Evolutionary conservation across 1,140 invertebrate species (phyloP).

Genomic region (Leptopilina clavipes): DNA sequence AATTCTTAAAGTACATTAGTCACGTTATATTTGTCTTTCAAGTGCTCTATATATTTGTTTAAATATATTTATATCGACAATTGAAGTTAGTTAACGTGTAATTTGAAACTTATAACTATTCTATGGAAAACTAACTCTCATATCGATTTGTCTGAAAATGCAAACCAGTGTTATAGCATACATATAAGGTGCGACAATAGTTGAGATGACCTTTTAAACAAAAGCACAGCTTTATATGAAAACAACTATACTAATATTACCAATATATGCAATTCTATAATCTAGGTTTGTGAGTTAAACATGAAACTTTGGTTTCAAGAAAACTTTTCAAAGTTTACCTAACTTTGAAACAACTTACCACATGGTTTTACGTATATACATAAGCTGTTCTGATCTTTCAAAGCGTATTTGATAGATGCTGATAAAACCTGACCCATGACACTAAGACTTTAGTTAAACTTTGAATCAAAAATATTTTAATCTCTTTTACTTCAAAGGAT

Average conservation of each 20-base stretch:
- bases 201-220: background rate
- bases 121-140: no score
- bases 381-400: conserved; percentile 21
- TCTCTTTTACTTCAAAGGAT: background rate
- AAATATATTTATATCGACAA: no score
- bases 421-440: conserved; percentile 21
- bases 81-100: no score
- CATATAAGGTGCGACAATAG: background rate
- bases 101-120: no score
- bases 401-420: conserved; percentile 26
- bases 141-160: no score
- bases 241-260: conserved; percentile 3
- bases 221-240: background rate
- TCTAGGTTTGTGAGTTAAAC: conserved; percentile 7
- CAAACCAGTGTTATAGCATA: background rate
- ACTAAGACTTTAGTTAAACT: conserved; percentile 17
- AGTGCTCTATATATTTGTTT: no score
- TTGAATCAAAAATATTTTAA: background rate
- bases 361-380: background rate
- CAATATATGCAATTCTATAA: conserved; percentile 1
- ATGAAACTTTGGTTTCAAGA: background rate
- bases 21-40: no score
- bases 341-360: conserved; percentile 25
- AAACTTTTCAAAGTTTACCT: background rate
- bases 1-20: no score